phyloP scores from a whole-genome alignment of 2,888 invertebrate species.

The Eurytoma californica region DNA sequence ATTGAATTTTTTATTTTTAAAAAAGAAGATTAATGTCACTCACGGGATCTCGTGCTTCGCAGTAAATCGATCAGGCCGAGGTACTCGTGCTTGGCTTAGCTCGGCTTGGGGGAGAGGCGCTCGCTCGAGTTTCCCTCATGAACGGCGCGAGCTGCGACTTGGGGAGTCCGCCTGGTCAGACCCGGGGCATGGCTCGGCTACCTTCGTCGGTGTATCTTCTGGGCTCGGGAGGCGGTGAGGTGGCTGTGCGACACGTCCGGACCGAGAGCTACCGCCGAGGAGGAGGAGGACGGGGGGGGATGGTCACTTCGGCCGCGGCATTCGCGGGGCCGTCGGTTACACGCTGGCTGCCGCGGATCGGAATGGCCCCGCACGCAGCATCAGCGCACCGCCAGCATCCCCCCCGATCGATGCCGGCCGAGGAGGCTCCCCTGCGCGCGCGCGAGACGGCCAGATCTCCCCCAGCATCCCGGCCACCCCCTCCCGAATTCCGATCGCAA shows the following conservation, averaged over 20 bases:
- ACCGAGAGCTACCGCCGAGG: constrained; percentile 13
- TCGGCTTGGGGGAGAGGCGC: constrained; percentile 58
- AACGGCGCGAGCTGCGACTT: constrained; percentile 49
- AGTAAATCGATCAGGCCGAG: constrained; percentile 32
- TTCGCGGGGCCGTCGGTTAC: constrained; percentile 48
- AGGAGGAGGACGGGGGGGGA: constrained; percentile 26
- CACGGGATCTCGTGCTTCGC: constrained; percentile 14
- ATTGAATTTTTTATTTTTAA: too few species aligned
- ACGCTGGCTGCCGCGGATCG: constrained; percentile 57
- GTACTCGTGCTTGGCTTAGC: constrained; percentile 2
- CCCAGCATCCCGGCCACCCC: not conserved
- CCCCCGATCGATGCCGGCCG: constrained; percentile 24
- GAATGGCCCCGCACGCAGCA: constrained; percentile 58
- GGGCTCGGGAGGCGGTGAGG: not conserved
- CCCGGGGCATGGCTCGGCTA: not conserved
- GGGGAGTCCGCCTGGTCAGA: constrained; percentile 1
- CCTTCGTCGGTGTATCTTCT: not conserved
- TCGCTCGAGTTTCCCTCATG: constrained; percentile 60
- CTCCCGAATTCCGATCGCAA: not conserved
- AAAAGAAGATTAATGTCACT: not conserved
- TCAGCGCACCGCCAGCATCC: constrained; percentile 50
- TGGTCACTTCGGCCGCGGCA: constrained; percentile 48
- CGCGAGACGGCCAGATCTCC: not conserved
- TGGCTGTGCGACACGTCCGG: constrained; percentile 1
- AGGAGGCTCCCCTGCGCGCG: constrained; percentile 1